Conservation (phyloP, 2,888 invertebrate species). For the Pseudeuparius sepicola region DNA sequence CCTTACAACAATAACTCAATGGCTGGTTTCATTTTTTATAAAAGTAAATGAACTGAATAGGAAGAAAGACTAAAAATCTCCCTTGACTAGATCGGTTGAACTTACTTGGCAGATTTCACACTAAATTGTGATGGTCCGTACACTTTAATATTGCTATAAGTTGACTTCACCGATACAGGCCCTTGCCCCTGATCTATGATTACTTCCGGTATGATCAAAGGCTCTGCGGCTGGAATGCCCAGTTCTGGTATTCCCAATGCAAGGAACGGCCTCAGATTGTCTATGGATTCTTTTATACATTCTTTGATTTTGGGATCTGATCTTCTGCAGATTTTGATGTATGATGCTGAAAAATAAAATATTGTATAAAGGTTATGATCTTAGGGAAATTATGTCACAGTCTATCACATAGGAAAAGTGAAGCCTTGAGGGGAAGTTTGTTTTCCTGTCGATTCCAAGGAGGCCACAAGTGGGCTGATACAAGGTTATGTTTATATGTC, state of each 20-base stretch:
- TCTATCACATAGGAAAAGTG: too few relatives aligned
- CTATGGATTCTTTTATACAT: constrained; percentile 54
- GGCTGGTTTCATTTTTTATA: neutral
- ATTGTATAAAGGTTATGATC: too few relatives aligned
- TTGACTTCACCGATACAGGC: constrained; percentile 49
- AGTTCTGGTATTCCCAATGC: constrained; percentile 50
- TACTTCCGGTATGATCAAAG: constrained; percentile 50
- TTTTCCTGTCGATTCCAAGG: too few relatives aligned
- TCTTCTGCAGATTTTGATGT: constrained; percentile 55
- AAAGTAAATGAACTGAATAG: neutral
- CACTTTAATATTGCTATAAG: constrained; percentile 49
- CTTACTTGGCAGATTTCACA: constrained; percentile 53
- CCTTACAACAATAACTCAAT: too few relatives aligned
- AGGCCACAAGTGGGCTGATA: too few relatives aligned
- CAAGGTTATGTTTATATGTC: too few relatives aligned
- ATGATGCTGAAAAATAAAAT: constrained; percentile 55
- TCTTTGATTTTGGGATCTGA: constrained; percentile 52
- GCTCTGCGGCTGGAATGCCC: constrained; percentile 55
- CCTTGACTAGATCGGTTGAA: constrained; percentile 18
- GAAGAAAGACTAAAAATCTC: neutral
- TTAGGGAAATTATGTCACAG: too few relatives aligned
- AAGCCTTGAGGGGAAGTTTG: too few relatives aligned
- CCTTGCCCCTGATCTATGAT: constrained; percentile 52
- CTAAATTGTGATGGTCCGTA: constrained; percentile 54
- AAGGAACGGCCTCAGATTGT: constrained; percentile 50